Evolutionary conservation across 2,113 vertebrate genomes (phyloP), one percentile per base, ranked within the genome.

Genomic region (Eonycteris spelaea): DNA sequence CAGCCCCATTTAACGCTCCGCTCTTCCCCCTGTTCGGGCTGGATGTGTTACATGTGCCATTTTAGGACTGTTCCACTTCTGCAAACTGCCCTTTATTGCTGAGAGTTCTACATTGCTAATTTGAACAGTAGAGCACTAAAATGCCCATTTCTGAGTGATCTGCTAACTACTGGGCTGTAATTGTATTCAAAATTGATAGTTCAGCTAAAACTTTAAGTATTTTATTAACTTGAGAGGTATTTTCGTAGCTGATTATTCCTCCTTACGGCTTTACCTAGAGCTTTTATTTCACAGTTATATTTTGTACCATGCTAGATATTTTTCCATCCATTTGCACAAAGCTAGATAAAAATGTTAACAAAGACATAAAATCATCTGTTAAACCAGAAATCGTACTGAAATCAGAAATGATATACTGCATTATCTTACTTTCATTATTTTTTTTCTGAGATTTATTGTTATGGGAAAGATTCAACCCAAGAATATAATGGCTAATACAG

Each of bases 111-210:
- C 80, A 59, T 63, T 85, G 48, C n/a, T 94, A 91, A 96, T 98
- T 95, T 96, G 95, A 95, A 96, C 92, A 95, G 94, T 19, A 91
- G 92, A 71, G 68, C 71, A 94, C 73, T 95, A 96, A 97, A 97
- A 86, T 92, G 88, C 45, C 86, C 70, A 80, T 94, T 96, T 94
- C 73, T 96, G 96, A 96, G 51, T 28, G 68, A 94, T 75, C 26
- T 79, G 55, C 71, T 95, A 97, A 97, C 95, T 94, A 86, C 40
- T 24, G 35, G 75, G 95, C 82, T 94, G 51, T 93, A 89, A 95
- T 96, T 96, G 77, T 97, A 73, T 92, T 93, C 84, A 71, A 92
- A 91, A 87, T 91, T 45, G 95, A 95, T 95, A 96, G 65, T 96
- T 98, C 80, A 96, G 94, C 84, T 85, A 68, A 97, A 97, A 96